A percentile compares a stretch with the other conserved stretches of the same genome.
phyloP scores from a whole-genome alignment of 1,140 invertebrate genomes.

The Drosophila pseudoobscura region DNA sequence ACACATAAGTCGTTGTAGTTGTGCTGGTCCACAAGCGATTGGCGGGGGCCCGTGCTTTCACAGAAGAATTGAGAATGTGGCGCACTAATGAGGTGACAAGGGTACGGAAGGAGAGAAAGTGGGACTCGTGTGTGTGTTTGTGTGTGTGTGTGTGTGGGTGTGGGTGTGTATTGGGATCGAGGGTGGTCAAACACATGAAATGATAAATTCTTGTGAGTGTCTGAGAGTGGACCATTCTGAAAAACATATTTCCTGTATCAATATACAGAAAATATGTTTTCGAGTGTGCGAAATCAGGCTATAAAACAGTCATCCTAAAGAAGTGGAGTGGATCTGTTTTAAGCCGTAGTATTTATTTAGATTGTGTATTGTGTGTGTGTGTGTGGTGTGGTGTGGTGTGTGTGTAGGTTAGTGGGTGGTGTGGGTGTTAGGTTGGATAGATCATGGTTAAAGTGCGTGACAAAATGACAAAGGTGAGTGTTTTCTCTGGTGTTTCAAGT shows the following conservation, averaged over 20 bases:
- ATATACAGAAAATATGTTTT: background rate
- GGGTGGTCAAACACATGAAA: constrained; percentile 56
- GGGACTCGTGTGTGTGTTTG: constrained; percentile 12
- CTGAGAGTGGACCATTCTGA: background rate
- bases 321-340: constrained; percentile 1
- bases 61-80: constrained; percentile 83
- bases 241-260: no score
- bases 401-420: constrained; percentile 32
- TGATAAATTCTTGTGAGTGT: constrained; percentile 50
- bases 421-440: constrained; percentile 10
- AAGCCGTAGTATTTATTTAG: background rate
- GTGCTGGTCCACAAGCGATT: constrained; percentile 69
- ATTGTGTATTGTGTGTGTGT: constrained; percentile 30
- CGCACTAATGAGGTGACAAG: constrained; percentile 78
- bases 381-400: constrained; percentile 26
- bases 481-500: constrained; percentile 82
- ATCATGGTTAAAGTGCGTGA: constrained; percentile 72
- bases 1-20: constrained; percentile 82
- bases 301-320: background rate
- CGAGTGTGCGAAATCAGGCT: background rate
- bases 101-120: constrained; percentile 25
- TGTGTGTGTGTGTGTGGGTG: constrained; percentile 16
- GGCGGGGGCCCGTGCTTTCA: constrained; percentile 83
- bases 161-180: constrained; percentile 16
- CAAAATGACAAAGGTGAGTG: constrained; percentile 73